phyloP scores from a whole-genome alignment of 2,888 invertebrate genomes.

The Hemithea aestivaria region DNA sequence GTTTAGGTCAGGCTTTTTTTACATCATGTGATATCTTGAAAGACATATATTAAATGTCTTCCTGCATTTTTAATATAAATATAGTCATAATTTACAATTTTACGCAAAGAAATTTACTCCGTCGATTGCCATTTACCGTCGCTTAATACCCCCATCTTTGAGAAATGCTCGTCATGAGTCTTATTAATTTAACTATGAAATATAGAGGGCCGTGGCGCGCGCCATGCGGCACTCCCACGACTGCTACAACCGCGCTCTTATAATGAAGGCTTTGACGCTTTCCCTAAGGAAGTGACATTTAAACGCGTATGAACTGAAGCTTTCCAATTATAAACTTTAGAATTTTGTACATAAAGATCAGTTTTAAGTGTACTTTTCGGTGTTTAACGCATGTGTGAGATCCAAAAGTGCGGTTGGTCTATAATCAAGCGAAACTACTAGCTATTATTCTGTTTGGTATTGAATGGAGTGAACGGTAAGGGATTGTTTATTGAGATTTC shows the following conservation, averaged over 20 bases:
- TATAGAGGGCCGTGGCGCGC: constrained; percentile 23
- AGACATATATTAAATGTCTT: too few relatives aligned
- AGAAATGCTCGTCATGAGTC: constrained; percentile 35
- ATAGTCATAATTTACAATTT: too few relatives aligned
- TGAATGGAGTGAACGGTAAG: constrained; percentile 13
- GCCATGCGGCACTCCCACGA: constrained; percentile 36
- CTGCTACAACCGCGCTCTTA: constrained; percentile 39
- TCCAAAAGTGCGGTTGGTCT: constrained; percentile 29
- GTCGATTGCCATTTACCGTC: neutral
- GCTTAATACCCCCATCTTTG: constrained; percentile 19
- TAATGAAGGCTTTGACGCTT: constrained; percentile 50
- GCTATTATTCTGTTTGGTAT: constrained; percentile 35
- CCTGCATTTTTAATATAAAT: too few relatives aligned
- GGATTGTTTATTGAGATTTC: neutral
- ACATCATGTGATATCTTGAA: too few relatives aligned
- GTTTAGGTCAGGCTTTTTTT: too few relatives aligned
- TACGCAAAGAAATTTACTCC: constrained; percentile 1
- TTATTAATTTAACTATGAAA: constrained; percentile 23
- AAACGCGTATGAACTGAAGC: neutral
- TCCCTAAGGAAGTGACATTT: constrained; percentile 34
- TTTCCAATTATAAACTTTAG: constrained; percentile 3
- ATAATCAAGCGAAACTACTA: constrained; percentile 36
- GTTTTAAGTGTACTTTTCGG: constrained; percentile 19
- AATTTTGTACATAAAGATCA: neutral
- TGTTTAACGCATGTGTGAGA: constrained; percentile 24